Percentiles rank a stretch among this genome's conserved stretches.
phyloP scores from a whole-genome alignment of 1,140 invertebrate species.

The Neuroterus valhalla region DNA sequence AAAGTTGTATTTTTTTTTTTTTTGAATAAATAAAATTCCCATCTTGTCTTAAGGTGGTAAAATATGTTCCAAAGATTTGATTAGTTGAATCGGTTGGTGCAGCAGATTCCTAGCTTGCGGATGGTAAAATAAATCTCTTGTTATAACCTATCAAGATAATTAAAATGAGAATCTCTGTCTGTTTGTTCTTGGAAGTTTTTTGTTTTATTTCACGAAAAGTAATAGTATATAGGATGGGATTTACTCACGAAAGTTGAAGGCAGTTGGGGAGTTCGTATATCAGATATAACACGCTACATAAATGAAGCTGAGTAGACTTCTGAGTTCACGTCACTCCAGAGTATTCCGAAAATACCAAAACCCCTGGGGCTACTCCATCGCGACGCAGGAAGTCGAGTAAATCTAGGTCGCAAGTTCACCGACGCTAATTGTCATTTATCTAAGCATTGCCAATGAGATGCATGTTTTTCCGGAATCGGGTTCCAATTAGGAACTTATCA shows the following conservation, averaged over 20 bases:
- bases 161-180: too few relatives aligned
- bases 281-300: conserved; percentile 19
- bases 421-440: conserved; percentile 58
- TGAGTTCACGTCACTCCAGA: conserved; percentile 17
- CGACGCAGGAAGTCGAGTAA: conserved; percentile 25
- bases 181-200: too few relatives aligned
- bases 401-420: conserved; percentile 71
- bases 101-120: too few relatives aligned
- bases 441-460: background rate
- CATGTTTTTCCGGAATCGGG: background rate
- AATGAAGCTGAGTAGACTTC: conserved; percentile 20
- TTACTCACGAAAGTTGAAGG: conserved; percentile 7
- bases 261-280: background rate
- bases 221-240: background rate
- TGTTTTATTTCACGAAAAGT: too few relatives aligned
- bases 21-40: too few relatives aligned
- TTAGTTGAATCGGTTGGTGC: too few relatives aligned
- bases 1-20: too few relatives aligned
- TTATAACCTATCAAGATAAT: too few relatives aligned
- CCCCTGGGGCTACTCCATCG: conserved; percentile 35
- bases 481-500: too few relatives aligned
- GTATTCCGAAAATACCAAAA: conserved; percentile 46
- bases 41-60: too few relatives aligned
- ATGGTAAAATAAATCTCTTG: too few relatives aligned
- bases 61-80: too few relatives aligned